A percentile compares a stretch with the other conserved stretches of the same genome.
phyloP scores from a whole-genome alignment of 2,113 vertebrate genomes.

The Labeo rohita region DNA sequence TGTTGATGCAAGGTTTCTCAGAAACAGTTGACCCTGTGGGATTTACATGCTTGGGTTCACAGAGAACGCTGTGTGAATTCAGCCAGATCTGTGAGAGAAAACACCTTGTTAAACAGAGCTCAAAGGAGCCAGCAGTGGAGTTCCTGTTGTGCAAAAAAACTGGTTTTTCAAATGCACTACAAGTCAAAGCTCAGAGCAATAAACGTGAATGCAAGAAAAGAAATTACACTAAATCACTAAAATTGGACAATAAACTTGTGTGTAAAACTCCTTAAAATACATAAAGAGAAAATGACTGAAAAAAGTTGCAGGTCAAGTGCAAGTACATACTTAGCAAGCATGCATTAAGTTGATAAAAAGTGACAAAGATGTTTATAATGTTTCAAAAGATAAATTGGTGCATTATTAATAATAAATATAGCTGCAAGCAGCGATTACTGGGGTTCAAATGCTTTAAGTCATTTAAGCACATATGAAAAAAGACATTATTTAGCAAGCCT shows the following conservation, averaged over 20 bases:
- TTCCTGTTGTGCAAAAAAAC: not conserved
- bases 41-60: constrained; percentile 36
- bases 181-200: not conserved
- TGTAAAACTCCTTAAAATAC: not conserved
- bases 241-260: not conserved
- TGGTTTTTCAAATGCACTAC: not conserved
- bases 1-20: constrained; percentile 29
- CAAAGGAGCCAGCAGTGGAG: not conserved
- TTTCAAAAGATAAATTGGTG: not conserved
- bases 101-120: constrained; percentile 21
- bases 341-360: not conserved
- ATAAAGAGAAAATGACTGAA: not conserved
- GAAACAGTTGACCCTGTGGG: constrained; percentile 32
- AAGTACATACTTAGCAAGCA: not conserved
- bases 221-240: not conserved
- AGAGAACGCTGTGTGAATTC: constrained; percentile 30
- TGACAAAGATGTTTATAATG: not conserved
- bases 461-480: too few species aligned
- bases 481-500: too few species aligned
- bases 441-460: too few species aligned
- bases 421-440: too few species aligned
- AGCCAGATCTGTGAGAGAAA: constrained; percentile 30
- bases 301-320: not conserved
- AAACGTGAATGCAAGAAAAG: not conserved
- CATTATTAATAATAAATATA: too few species aligned